A percentile compares a stretch with the other conserved stretches of the same genome.
Conservation (phyloP, 2,888 invertebrate genomes). For the Trissolcus japonicus region DNA sequence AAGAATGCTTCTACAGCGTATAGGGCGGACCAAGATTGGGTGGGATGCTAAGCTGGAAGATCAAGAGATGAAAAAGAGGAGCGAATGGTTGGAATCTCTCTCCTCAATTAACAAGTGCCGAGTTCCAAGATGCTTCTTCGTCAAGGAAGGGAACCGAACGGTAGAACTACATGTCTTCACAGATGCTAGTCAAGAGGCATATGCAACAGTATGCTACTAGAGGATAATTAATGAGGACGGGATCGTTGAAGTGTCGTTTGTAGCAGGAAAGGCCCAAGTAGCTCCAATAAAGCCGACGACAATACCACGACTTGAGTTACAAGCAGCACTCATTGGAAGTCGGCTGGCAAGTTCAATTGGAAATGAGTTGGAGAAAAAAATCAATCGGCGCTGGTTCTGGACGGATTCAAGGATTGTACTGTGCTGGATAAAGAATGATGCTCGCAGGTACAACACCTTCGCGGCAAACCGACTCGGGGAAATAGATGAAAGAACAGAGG, state of each 20-base stretch:
- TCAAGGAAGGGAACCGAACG: too few species aligned
- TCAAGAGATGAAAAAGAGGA: too few species aligned
- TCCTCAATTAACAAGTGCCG: too few species aligned
- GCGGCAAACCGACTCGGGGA: conserved; percentile 59
- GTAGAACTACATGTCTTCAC: not conserved
- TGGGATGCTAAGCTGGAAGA: conserved; percentile 8
- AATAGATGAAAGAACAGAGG: conserved; percentile 55
- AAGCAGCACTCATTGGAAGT: too few species aligned
- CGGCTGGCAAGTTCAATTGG: too few species aligned
- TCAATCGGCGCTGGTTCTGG: too few species aligned
- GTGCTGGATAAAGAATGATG: conserved; percentile 49
- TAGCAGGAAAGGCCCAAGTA: conserved; percentile 10
- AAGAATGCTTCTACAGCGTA: not conserved
- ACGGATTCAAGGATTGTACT: conserved; percentile 40
- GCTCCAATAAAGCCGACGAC: conserved; percentile 19
- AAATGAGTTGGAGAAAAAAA: too few species aligned
- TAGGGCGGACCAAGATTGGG: not conserved
- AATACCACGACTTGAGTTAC: conserved; percentile 19
- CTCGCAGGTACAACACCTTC: conserved; percentile 41
- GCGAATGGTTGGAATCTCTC: too few species aligned
- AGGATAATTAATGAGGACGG: not conserved
- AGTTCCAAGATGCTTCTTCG: too few species aligned
- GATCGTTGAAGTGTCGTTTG: not conserved
- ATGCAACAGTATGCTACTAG: not conserved
- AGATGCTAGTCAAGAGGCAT: not conserved